These are phyloP conservation scores for Bradysia coprophila DNA, from an alignment of 1,140 invertebrate species.

Conservation along the genomic window DNA sequence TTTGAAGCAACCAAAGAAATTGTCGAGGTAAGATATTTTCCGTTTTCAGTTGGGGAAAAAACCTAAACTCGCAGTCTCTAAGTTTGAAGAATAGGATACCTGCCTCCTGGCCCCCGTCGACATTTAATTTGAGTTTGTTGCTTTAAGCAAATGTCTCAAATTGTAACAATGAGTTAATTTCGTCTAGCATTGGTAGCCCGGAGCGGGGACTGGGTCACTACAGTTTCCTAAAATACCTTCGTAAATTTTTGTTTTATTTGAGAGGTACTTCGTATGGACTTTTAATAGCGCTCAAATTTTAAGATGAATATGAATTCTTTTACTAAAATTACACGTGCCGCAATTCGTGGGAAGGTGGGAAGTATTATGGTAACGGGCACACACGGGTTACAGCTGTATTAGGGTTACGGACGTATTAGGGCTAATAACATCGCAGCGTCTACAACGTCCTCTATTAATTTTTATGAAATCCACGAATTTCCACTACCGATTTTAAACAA, in stretches of 20 bases:
- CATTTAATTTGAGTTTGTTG: background rate
- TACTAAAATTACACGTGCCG: too few species aligned
- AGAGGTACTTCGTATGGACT: too few species aligned
- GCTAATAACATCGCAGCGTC: background rate
- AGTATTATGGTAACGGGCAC: too few species aligned
- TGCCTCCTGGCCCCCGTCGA: background rate
- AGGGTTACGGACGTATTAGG: background rate
- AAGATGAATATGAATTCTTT: too few species aligned
- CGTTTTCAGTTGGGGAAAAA: background rate
- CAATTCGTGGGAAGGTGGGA: too few species aligned
- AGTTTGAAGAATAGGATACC: background rate
- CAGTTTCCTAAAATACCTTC: too few species aligned
- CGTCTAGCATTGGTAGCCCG: too few species aligned
- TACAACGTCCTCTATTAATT: too few species aligned
- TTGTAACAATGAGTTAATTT: background rate
- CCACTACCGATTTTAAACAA: background rate
- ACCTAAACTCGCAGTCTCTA: background rate
- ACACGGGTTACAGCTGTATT: background rate
- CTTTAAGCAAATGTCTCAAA: background rate
- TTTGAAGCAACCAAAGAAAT: conserved; percentile 21
- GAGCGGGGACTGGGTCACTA: too few species aligned
- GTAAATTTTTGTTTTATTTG: too few species aligned
- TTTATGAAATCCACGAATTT: conserved; percentile 1
- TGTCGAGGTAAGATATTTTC: conserved; percentile 13
- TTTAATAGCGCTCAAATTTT: too few species aligned